Evolutionary conservation across 2,113 vertebrate species (phyloP).

Genomic region (Pomatostomus ruficeps): DNA sequence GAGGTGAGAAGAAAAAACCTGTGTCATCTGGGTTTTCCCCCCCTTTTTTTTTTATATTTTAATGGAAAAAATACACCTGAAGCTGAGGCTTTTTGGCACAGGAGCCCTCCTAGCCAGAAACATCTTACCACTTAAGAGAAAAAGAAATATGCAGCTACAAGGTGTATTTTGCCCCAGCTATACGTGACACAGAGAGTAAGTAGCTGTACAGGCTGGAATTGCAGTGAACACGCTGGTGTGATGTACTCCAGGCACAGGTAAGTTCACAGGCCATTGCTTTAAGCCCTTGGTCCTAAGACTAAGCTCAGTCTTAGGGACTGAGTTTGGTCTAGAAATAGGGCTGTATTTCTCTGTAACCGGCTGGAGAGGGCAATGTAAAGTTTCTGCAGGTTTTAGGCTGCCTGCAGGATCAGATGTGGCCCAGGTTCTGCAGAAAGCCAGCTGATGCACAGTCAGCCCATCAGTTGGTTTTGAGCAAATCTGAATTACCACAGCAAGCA

Average conservation of each 20-base stretch:
- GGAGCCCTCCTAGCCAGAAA: background rate
- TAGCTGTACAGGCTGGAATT: background rate
- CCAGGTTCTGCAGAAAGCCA: background rate
- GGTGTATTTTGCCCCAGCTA: background rate
- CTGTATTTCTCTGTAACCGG: background rate
- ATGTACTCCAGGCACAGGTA: background rate
- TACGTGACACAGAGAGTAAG: background rate
- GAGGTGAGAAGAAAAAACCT: background rate
- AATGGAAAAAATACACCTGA: background rate
- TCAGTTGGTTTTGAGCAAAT: background rate
- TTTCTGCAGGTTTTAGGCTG: background rate
- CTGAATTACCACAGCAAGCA: background rate
- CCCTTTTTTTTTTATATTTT: background rate
- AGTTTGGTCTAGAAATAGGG: background rate
- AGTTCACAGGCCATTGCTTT: background rate
- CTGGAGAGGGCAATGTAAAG: background rate
- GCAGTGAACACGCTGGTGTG: background rate
- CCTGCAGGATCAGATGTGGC: background rate
- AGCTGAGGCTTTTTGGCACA: background rate
- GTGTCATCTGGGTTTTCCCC: background rate
- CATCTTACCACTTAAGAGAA: background rate
- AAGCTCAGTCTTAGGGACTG: background rate
- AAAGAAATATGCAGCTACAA: background rate
- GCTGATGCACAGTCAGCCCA: background rate
- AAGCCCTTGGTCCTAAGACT: background rate